These are phyloP conservation scores for Pao palembangensis DNA, from an alignment of 2,113 vertebrate species.

Conservation along the genomic window DNA sequence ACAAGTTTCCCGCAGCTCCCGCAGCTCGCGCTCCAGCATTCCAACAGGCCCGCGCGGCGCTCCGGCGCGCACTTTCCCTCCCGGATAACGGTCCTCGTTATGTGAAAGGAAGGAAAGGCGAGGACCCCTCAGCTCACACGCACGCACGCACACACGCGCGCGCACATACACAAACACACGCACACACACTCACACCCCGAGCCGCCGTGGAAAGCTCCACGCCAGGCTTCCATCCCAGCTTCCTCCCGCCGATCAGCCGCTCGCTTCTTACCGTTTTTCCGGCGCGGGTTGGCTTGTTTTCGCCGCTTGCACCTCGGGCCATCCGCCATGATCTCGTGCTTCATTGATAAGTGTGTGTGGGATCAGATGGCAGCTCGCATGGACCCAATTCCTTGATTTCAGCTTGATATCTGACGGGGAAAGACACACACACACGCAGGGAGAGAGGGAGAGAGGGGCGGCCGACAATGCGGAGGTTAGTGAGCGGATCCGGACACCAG, in stretches of 20 bases:
- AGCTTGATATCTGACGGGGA: constrained; percentile 86
- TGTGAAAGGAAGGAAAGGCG: too few species aligned
- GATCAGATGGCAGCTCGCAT: constrained; percentile 98
- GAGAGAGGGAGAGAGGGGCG: constrained; percentile 37
- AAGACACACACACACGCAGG: constrained; percentile 56
- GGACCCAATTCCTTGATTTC: constrained; percentile 89
- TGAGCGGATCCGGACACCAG: constrained; percentile 57
- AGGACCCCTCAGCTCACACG: background rate
- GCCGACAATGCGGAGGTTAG: constrained; percentile 77
- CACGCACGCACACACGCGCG: background rate
- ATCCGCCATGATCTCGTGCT: constrained; percentile 99
- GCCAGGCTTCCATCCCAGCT: background rate
- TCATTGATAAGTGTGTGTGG: constrained; percentile 91
- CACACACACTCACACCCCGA: background rate
- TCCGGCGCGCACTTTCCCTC: constrained; percentile 28
- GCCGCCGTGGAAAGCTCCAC: background rate
- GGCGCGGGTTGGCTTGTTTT: constrained; percentile 98
- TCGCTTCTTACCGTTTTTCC: constrained; percentile 93
- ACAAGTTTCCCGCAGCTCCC: constrained; percentile 26
- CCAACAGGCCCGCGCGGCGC: background rate
- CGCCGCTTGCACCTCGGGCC: constrained; percentile 98
- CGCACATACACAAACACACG: background rate
- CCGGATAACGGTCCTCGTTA: too few species aligned
- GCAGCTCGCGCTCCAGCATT: too few species aligned
- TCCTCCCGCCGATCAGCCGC: constrained; percentile 24